Conservation (phyloP, 2,113 vertebrate species). For the Ictalurus furcatus region DNA sequence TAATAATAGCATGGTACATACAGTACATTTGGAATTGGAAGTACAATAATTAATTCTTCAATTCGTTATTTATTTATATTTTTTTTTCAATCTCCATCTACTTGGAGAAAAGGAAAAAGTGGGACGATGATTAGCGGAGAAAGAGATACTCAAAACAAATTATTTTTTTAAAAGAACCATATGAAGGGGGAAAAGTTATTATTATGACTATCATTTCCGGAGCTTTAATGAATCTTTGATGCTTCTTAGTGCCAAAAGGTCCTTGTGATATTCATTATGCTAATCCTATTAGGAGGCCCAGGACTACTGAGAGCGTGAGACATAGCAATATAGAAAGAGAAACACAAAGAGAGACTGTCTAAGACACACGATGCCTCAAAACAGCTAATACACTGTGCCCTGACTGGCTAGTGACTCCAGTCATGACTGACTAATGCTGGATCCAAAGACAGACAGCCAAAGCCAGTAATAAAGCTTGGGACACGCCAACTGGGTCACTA, state of each 20-base stretch:
- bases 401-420: slow-evolving; percentile 6
- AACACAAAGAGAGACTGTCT: not conserved
- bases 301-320: not conserved
- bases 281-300: slow-evolving; percentile 66
- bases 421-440: slow-evolving; percentile 3
- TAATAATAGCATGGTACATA: slow-evolving; percentile 7
- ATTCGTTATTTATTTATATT: too few relatives aligned
- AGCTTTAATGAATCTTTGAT: slow-evolving; percentile 64
- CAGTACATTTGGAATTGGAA: not conserved
- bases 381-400: not conserved
- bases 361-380: not conserved
- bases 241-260: slow-evolving; percentile 57
- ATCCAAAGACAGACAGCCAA: not conserved
- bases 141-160: not conserved
- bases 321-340: slow-evolving; percentile 4
- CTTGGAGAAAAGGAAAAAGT: not conserved
- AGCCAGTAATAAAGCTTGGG: not conserved
- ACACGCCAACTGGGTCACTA: slow-evolving; percentile 4
- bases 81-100: not conserved
- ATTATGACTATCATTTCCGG: not conserved
- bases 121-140: not conserved
- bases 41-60: not conserved
- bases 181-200: not conserved
- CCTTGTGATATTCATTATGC: slow-evolving; percentile 66
- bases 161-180: too few relatives aligned